A percentile compares a stretch with the other conserved stretches of the same genome.
Conservation (phyloP, 2,797 vertebrate species). For the Oreonectes daqikongensis region DNA sequence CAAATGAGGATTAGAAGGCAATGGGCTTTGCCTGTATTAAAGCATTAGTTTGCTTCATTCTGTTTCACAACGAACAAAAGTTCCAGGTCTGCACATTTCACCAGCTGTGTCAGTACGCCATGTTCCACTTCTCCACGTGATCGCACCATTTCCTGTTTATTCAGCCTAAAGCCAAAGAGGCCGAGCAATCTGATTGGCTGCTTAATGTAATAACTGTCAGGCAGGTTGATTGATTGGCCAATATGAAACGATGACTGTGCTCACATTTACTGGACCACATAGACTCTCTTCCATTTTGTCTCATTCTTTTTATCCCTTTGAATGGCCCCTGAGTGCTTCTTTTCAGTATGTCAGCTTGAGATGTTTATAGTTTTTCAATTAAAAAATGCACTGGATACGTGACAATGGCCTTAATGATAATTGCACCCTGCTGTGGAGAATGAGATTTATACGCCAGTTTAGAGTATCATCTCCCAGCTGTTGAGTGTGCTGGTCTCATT, state of each 20-base stretch:
- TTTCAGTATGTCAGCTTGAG: constrained; percentile 20
- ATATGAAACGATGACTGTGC: constrained; percentile 51
- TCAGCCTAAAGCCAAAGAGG: constrained; percentile 36
- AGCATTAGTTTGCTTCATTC: background rate
- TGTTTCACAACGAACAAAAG: constrained; percentile 2
- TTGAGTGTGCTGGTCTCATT: constrained; percentile 17
- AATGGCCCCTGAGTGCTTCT: constrained; percentile 14
- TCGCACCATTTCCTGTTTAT: constrained; percentile 52
- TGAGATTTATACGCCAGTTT: constrained; percentile 37
- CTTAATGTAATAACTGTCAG: constrained; percentile 56
- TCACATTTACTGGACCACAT: constrained; percentile 48
- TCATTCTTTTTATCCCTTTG: constrained; percentile 58
- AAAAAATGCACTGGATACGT: constrained; percentile 24
- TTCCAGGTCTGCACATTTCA: background rate
- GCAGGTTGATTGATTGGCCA: constrained; percentile 57
- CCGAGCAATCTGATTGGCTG: constrained; percentile 51
- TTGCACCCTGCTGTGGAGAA: constrained; percentile 11
- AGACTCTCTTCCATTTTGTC: constrained; percentile 63
- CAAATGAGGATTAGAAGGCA: background rate
- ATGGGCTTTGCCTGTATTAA: no score
- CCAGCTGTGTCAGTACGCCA: constrained; percentile 36
- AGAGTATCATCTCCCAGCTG: constrained; percentile 34
- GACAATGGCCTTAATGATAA: constrained; percentile 43
- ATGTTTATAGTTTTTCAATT: constrained; percentile 36
- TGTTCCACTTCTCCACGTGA: constrained; percentile 28